These are phyloP conservation scores for Nycteola revayana DNA, from an alignment of 2,888 invertebrate species.

Conservation along the genomic window DNA sequence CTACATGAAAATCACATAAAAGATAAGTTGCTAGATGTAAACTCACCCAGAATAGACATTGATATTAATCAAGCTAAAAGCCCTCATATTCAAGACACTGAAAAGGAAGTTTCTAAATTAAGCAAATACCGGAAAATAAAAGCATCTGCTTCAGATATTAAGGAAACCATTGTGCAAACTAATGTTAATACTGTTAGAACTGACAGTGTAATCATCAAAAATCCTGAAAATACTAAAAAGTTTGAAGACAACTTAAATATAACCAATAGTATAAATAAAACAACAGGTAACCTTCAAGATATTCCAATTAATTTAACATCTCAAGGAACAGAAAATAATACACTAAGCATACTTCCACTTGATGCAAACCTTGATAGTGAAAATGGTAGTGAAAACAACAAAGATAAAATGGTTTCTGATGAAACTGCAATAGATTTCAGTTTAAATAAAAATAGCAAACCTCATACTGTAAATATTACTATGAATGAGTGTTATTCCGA, in stretches of 20 bases:
- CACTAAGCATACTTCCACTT: slow-evolving; percentile 4
- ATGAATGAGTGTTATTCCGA: background rate
- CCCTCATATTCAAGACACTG: slow-evolving; percentile 39
- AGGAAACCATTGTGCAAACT: slow-evolving; percentile 27
- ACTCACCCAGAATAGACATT: slow-evolving; percentile 15
- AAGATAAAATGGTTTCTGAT: slow-evolving; percentile 17
- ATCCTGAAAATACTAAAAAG: slow-evolving; percentile 63
- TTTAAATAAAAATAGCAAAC: slow-evolving; percentile 40
- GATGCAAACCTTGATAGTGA: slow-evolving; percentile 1
- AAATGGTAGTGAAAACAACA: slow-evolving; percentile 5
- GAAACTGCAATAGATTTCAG: slow-evolving; percentile 64
- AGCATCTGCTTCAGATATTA: slow-evolving; percentile 28
- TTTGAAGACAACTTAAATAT: slow-evolving; percentile 36
- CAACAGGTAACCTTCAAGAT: slow-evolving; percentile 23
- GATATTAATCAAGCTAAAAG: slow-evolving; percentile 18
- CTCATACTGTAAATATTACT: slow-evolving; percentile 13
- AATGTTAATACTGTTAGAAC: slow-evolving; percentile 52
- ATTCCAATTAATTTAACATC: slow-evolving; percentile 47
- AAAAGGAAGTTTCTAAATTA: slow-evolving; percentile 58
- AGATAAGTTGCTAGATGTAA: slow-evolving; percentile 18
- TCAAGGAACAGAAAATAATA: slow-evolving; percentile 23
- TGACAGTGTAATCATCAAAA: slow-evolving; percentile 75
- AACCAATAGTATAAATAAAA: slow-evolving; percentile 15
- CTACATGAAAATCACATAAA: slow-evolving; percentile 23
- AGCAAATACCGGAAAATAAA: slow-evolving; percentile 68